These are phyloP conservation scores for Eurosta solidaginis DNA, from an alignment of 1,140 invertebrate species.

Conservation along the genomic window DNA sequence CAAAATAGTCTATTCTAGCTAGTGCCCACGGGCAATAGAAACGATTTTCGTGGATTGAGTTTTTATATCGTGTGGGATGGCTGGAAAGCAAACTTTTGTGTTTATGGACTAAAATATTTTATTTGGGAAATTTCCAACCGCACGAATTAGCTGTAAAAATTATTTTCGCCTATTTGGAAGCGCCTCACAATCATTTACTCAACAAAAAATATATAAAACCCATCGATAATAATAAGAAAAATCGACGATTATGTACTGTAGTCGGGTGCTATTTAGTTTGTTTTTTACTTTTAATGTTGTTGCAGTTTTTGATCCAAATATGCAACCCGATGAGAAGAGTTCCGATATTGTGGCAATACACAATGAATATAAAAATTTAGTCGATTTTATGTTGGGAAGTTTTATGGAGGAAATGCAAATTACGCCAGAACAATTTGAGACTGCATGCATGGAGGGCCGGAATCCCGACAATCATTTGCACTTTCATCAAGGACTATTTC, in stretches of 20 bases:
- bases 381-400: constrained; percentile 83
- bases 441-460: constrained; percentile 67
- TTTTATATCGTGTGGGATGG: neutral
- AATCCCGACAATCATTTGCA: constrained; percentile 56
- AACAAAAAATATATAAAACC: neutral
- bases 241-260: neutral
- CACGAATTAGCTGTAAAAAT: too few relatives aligned
- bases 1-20: neutral
- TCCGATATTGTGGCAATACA: constrained; percentile 75
- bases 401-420: constrained; percentile 92
- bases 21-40: neutral
- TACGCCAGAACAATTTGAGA: constrained; percentile 81
- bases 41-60: neutral
- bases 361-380: constrained; percentile 84
- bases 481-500: constrained; percentile 58
- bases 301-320: constrained; percentile 77
- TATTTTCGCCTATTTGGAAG: too few relatives aligned
- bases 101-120: too few relatives aligned
- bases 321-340: constrained; percentile 65
- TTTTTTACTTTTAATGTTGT: too few relatives aligned
- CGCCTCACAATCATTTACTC: too few relatives aligned
- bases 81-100: too few relatives aligned
- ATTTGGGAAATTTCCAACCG: too few relatives aligned
- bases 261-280: too few relatives aligned
- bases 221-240: neutral